Base-by-base conservation (phyloP, 2,797 vertebrate species). In the Jordanella pulchra region DNA sequence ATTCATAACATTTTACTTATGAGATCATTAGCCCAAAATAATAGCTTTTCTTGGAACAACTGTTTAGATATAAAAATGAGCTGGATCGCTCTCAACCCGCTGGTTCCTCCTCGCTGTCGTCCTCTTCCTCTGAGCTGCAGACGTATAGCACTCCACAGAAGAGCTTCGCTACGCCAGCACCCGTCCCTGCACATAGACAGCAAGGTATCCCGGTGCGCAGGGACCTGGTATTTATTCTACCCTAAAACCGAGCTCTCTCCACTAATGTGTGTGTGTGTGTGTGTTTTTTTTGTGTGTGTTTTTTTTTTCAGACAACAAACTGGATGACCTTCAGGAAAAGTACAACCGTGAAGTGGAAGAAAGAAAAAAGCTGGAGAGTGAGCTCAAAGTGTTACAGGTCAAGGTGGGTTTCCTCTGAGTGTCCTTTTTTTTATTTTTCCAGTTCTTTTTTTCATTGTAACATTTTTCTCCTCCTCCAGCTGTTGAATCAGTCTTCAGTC, bases 241-340 rank as follows among this genome's bases (percentile, higher is more conserved):
- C 42, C 2, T 23, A 50, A 28, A 15, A 44, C 17, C 25, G 35
- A 28, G 30, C n/a, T n/a, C n/a, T 50, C 15, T n/a, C n/a, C n/a
- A 45, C 14, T 12, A 1, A 44, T 1, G 65, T 7, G 80, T 61
- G 0, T 69, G 42, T 63, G 4, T 73, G 65, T 39, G 5, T 39
- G 3, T n/a, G n/a, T n/a, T n/a, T n/a, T n/a, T n/a, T n/a, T n/a
- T n/a, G 11, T 81, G 4, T 84, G 11, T 81, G 4, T 84, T 73
- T 83, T 15, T 79, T 84, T 76, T 3, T 21, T 47, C 72, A 98
- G 97, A 95, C 87, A 93, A 93, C 23, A 95, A 89, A 77, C 86
- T 95, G 58, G 95, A 96, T 72, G 96, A 97, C 23, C 83, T 97
- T 63, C 95, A 96, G 88, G 96, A 96, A 86, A 97, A 96, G 93